phyloP scores from a whole-genome alignment of 2,888 invertebrate species.

The Thysanoteuthis rhombus region DNA sequence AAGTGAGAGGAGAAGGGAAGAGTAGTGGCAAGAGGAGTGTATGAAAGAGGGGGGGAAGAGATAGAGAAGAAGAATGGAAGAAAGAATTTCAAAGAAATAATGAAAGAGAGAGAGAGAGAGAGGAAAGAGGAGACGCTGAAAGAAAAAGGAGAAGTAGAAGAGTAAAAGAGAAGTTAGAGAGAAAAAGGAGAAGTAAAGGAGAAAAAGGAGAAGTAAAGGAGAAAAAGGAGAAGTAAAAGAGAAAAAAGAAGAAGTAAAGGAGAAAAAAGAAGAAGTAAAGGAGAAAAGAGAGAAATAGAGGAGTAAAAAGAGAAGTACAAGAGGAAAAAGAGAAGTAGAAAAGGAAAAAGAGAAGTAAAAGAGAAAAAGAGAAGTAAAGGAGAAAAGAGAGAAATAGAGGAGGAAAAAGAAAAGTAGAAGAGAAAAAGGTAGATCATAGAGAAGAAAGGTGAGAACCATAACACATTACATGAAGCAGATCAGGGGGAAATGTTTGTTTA shows the following conservation, averaged over 20 bases:
- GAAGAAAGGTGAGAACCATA: neutral
- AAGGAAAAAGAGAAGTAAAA: neutral
- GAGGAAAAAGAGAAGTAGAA: neutral
- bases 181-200: neutral
- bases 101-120: neutral
- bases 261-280: neutral
- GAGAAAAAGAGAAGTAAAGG: neutral
- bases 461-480: neutral
- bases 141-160: neutral
- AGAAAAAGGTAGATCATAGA: neutral
- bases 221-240: neutral
- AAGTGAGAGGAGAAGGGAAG: too few species aligned
- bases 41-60: too few species aligned
- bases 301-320: neutral
- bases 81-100: too few species aligned
- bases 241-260: neutral
- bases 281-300: neutral
- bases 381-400: too few species aligned
- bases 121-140: neutral
- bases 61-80: too few species aligned
- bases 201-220: neutral
- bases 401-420: neutral
- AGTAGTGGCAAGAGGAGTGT: too few species aligned
- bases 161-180: neutral
- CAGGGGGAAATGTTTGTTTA: slow-evolving; percentile 12